These are phyloP conservation scores for Leptopilina clavipes DNA, from an alignment of 1,140 invertebrate species.

Conservation along the genomic window DNA sequence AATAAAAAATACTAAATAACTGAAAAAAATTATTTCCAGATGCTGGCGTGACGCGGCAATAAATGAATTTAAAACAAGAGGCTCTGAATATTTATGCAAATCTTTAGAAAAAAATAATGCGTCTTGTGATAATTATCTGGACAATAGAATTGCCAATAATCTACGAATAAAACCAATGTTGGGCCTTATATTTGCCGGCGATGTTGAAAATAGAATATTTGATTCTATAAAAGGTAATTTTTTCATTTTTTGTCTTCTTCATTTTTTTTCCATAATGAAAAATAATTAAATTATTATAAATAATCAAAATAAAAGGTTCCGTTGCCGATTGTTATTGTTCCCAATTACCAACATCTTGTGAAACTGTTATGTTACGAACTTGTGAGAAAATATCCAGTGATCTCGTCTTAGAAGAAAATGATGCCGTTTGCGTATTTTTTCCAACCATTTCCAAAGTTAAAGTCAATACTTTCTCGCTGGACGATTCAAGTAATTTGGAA, in stretches of 20 bases:
- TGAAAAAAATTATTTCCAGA: constrained; percentile 47
- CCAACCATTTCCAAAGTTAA: constrained; percentile 57
- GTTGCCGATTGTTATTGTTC: constrained; percentile 51
- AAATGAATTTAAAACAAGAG: constrained; percentile 51
- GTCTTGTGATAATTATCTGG: constrained; percentile 24
- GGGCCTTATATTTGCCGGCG: constrained; percentile 16
- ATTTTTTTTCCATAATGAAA: background rate
- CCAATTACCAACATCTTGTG: constrained; percentile 50
- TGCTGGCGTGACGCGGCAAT: constrained; percentile 62
- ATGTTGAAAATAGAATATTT: background rate
- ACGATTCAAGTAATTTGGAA: background rate
- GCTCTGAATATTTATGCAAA: constrained; percentile 43
- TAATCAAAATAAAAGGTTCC: background rate
- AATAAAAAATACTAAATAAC: too few species aligned
- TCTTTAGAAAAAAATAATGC: constrained; percentile 35
- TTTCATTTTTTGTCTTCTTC: background rate
- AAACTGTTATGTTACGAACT: constrained; percentile 50
- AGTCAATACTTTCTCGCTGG: constrained; percentile 44
- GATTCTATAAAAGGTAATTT: constrained; percentile 26
- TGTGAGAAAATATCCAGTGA: constrained; percentile 41
- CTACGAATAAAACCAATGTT: constrained; percentile 18
- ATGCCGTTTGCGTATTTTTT: constrained; percentile 56
- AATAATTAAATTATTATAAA: background rate
- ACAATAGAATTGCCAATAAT: constrained; percentile 17
- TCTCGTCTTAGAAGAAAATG: constrained; percentile 41